phyloP scores from a whole-genome alignment of 35 echinoderm and acorn worm species.

The Hemicentrotus pulcherrimus region DNA sequence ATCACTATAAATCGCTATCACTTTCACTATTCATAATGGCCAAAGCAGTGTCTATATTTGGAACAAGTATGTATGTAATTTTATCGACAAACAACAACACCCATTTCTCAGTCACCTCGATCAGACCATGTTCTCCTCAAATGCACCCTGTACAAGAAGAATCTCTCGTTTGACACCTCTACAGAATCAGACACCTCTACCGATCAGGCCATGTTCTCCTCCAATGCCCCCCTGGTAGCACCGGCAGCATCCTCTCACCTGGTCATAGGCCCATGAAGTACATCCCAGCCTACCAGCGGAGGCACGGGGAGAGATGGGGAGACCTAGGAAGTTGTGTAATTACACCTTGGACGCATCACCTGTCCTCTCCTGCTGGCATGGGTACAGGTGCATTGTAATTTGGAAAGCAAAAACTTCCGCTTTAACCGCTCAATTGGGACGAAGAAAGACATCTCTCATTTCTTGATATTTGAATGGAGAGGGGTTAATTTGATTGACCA shows the following conservation, averaged over 20 bases:
- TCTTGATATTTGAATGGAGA: not conserved
- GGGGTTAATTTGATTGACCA: not conserved
- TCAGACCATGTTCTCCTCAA: not conserved
- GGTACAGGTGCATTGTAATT: constrained; percentile 34
- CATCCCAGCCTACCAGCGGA: not conserved
- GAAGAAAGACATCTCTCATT: not conserved
- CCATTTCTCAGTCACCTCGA: not conserved
- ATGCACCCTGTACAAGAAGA: not conserved
- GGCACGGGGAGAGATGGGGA: not conserved
- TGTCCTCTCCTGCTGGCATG: not conserved
- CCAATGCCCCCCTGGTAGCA: not conserved
- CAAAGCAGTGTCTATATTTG: too few species aligned
- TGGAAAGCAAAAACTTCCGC: not conserved
- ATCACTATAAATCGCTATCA: too few species aligned
- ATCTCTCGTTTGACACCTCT: too few species aligned
- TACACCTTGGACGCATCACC: constrained; percentile 1
- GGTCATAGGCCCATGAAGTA: not conserved
- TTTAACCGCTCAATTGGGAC: not conserved
- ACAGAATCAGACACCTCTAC: too few species aligned
- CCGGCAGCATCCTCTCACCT: constrained; percentile 16
- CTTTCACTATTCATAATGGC: too few species aligned
- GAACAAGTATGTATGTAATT: too few species aligned
- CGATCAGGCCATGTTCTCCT: too few species aligned
- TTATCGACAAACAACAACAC: too few species aligned
- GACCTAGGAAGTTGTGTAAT: constrained; percentile 25